Evolutionary conservation across 1,140 invertebrate species (phyloP).

Genomic region (Drosophila albomicans): DNA sequence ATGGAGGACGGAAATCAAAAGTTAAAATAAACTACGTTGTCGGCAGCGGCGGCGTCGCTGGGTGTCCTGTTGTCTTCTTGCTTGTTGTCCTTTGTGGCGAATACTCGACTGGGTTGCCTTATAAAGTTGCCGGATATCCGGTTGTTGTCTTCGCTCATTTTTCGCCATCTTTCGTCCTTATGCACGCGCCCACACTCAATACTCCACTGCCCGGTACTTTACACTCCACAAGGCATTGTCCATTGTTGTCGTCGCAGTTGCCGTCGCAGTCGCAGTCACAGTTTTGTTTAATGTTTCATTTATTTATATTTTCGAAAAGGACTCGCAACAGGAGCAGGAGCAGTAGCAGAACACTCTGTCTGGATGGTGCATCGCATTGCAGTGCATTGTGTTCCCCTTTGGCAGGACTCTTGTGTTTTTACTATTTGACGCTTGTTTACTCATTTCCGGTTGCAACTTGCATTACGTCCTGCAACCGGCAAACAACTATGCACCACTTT

Average conservation of each 20-base stretch:
- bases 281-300: slow-evolving; percentile 83
- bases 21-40: slow-evolving; percentile 77
- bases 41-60: slow-evolving; percentile 19
- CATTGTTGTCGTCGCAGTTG: slow-evolving; percentile 36
- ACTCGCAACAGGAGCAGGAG: slow-evolving; percentile 1
- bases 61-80: slow-evolving; percentile 44
- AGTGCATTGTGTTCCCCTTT: slow-evolving; percentile 26
- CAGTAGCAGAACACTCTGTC: slow-evolving; percentile 19
- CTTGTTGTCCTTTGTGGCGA: slow-evolving; percentile 64
- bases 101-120: slow-evolving; percentile 49
- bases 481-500: slow-evolving; percentile 2
- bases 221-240: slow-evolving; percentile 15
- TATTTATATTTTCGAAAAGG: slow-evolving; percentile 49
- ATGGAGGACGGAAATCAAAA: slow-evolving; percentile 76
- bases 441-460: slow-evolving; percentile 75
- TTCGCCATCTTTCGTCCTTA: slow-evolving; percentile 66
- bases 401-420: slow-evolving; percentile 60
- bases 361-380: slow-evolving; percentile 40
- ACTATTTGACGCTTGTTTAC: slow-evolving; percentile 84
- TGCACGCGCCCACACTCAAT: slow-evolving; percentile 36
- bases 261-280: background rate
- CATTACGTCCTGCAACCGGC: slow-evolving; percentile 48
- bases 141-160: slow-evolving; percentile 83
- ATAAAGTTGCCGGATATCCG: slow-evolving; percentile 83
- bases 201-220: background rate